These are phyloP conservation scores for Phthorimaea operculella DNA, from an alignment of 1,140 invertebrate species.

Conservation along the genomic window DNA sequence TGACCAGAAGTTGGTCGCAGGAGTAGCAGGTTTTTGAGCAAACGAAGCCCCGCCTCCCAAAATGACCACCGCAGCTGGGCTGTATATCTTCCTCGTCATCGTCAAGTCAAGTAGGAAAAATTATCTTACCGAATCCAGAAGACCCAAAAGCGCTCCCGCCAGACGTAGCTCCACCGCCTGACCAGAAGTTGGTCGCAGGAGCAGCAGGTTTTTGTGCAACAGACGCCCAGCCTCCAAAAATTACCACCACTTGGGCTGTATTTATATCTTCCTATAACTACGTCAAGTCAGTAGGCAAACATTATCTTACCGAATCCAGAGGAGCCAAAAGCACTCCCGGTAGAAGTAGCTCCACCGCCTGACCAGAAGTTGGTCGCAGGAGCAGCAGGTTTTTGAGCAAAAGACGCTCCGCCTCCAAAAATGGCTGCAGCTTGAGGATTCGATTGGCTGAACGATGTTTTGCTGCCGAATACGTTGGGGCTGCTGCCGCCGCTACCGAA, in stretches of 20 bases:
- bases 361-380: constrained; percentile 38
- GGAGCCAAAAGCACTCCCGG: constrained; percentile 30
- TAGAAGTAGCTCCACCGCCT: constrained; percentile 24
- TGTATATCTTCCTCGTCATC: no score
- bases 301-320: constrained; percentile 29
- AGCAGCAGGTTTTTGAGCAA: constrained; percentile 38
- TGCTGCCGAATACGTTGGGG: constrained; percentile 45
- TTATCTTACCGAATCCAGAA: constrained; percentile 24
- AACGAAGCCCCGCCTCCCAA: constrained; percentile 34
- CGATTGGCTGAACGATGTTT: constrained; percentile 36
- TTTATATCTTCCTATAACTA: no score
- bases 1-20: constrained; percentile 38
- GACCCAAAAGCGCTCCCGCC: constrained; percentile 31
- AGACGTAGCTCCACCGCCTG: constrained; percentile 25
- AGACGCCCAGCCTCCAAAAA: constrained; percentile 32
- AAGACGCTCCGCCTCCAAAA: constrained; percentile 32
- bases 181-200: constrained; percentile 37
- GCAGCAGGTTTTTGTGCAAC: constrained; percentile 40
- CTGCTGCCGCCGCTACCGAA: constrained; percentile 34
- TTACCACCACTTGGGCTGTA: constrained; percentile 29
- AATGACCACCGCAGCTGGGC: constrained; percentile 33
- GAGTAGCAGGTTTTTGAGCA: constrained; percentile 35
- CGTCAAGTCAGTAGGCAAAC: no score
- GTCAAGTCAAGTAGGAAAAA: no score
- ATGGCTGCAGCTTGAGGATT: constrained; percentile 36